Base-by-base conservation (phyloP, 2,888 invertebrate genomes). In the Harpagoxenus sublaevis region DNA sequence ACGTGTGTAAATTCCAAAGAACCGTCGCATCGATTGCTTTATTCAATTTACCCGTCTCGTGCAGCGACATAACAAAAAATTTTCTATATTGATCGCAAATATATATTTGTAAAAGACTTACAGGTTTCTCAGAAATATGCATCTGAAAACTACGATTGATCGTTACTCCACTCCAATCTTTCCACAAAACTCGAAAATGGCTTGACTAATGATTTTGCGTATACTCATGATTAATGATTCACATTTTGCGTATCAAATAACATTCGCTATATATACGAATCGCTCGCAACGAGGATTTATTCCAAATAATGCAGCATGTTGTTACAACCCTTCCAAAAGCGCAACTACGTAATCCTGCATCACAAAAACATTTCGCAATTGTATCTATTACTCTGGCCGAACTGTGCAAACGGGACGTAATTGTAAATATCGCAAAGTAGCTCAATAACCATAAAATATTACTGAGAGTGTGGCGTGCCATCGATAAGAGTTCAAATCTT, bases 11-110 rank as follows among this genome's bases (percentile, higher is more conserved):
- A 70, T n/a, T 45, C 3, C 31, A 18, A 42, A 15, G 9, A 45
- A 35, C 15, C 23, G 18, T 28, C n/a, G 18, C 28, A 15, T 51
- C 63, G 15, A 31, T 15, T 35, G n/a, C 31, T 57, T 57, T 10
- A 15, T 78, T 42, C n/a, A 68, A 68, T 57, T 78, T 45, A 53
- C 8, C 39, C 18, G n/a, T 55, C 4, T 39, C 42, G 35, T 75
- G 6, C 8, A 23, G n/a, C 55, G 39, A 45, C 4, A 5, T n/a
- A 28, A 77, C 3, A 10, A 65, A 15, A 68, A 68, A 45, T 70
- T 15, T 6, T 45, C 31, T 0, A 65, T 5, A 51, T 63, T 39
- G 6, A 39, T 77, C 15, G 28, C 23, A 63, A 63, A 51, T 51
- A 63, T 62, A 39, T 51, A 63, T 62, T 42, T 23, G 35, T n/a